Percentiles rank a stretch among this genome's conserved stretches.
Evolutionary conservation across 2,888 invertebrate species (phyloP).

Genomic region (Drosophila lacicola): DNA sequence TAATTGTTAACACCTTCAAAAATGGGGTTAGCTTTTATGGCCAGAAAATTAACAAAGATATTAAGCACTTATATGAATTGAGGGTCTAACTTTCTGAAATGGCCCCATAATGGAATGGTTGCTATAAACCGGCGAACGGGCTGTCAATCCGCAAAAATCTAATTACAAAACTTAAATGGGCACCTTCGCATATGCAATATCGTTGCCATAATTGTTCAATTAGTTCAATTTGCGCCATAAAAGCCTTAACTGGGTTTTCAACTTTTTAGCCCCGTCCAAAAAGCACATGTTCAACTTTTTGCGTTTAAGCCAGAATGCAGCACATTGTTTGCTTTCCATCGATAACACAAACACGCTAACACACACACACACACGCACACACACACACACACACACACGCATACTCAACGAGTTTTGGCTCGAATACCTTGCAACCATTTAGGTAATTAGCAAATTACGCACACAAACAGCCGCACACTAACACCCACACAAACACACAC

Average conservation of each 20-base stretch:
- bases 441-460: conserved; percentile 76
- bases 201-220: conserved; percentile 59
- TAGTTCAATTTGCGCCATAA: conserved; percentile 32
- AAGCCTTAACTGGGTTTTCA: conserved; percentile 19
- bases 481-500: conserved; percentile 14
- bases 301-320: conserved; percentile 10
- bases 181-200: conserved; percentile 29
- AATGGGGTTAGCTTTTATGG: conserved; percentile 4
- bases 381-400: not conserved
- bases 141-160: not conserved
- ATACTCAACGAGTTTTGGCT: conserved; percentile 23
- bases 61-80: not conserved
- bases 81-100: not conserved
- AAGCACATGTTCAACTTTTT: conserved; percentile 32
- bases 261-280: conserved; percentile 33
- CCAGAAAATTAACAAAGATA: conserved; percentile 1
- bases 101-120: conserved; percentile 6
- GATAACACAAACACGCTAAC: conserved; percentile 15
- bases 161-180: conserved; percentile 22
- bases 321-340: conserved; percentile 45
- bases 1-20: not conserved
- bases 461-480: conserved; percentile 18
- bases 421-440: conserved; percentile 66
- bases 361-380: conserved; percentile 17
- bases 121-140: not conserved